Percentiles rank a stretch among this genome's conserved stretches.
Evolutionary conservation across 2,888 invertebrate species (phyloP).

Genomic region (Myopa testacea): DNA sequence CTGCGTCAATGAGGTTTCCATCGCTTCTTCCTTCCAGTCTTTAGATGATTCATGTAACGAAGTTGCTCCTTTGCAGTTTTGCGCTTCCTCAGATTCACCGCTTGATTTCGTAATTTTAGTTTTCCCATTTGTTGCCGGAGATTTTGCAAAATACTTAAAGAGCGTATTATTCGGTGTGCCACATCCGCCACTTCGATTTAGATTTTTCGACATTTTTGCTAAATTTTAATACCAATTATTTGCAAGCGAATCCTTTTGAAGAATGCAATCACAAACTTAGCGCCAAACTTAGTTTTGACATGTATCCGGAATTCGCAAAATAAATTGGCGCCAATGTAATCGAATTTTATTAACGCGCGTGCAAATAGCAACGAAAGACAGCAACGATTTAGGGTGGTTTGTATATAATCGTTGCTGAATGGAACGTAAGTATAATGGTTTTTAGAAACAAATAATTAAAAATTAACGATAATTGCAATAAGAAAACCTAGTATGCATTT

Average conservation of each 20-base stretch:
- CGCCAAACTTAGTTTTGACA: slow-evolving; percentile 50
- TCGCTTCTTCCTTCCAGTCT: neutral
- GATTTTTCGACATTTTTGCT: slow-evolving; percentile 59
- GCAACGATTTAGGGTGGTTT: too few species aligned
- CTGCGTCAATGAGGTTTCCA: neutral
- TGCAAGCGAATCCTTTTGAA: neutral
- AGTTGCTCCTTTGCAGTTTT: slow-evolving; percentile 40
- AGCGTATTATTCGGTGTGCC: slow-evolving; percentile 72
- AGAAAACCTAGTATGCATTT: too few species aligned
- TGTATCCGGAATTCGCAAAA: neutral
- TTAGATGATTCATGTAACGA: slow-evolving; percentile 9
- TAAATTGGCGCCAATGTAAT: neutral
- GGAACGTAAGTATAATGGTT: too few species aligned
- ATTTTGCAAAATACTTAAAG: slow-evolving; percentile 77
- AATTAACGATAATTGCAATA: too few species aligned
- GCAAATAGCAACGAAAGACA: too few species aligned
- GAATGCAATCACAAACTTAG: slow-evolving; percentile 51
- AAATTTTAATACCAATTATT: neutral
- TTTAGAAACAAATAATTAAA: too few species aligned
- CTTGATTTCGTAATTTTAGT: slow-evolving; percentile 50
- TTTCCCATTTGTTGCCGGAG: slow-evolving; percentile 69
- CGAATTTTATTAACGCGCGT: too few species aligned
- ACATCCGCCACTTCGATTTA: slow-evolving; percentile 56
- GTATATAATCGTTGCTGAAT: too few species aligned
- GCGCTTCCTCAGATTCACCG: slow-evolving; percentile 32